Evolutionary conservation across 2,888 invertebrate genomes (phyloP), one percentile per base, ranked within the genome.

Genomic region (Aporophyla nigra): DNA sequence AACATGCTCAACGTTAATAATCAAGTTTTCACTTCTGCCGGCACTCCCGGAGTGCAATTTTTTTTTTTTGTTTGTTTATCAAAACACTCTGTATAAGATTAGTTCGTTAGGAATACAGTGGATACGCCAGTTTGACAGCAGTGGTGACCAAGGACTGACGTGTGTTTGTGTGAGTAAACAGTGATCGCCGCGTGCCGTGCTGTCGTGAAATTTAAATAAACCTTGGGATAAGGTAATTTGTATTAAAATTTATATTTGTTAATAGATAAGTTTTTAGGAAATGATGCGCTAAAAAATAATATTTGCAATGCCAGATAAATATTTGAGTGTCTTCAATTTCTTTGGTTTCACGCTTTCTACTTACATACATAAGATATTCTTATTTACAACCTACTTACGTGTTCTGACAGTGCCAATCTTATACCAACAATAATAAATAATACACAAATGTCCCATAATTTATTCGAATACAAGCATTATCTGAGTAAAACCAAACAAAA

Each of bases 141-240:
- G 69, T 66, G 70, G 82, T 87, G 82, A 67, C 78, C 76, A 80
- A 61, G 76, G 56, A 49, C 70, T 67, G 74, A 85, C 89, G 88
- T 76, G 71, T 80, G 70, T 40, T 10, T 27, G 19, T 40, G 27
- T 54, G 67, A 78, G 69, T 74, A 83, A 74, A 83, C 71, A 75
- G 83, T 80, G 83, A 77, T 43, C 61, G 40, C 53, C 33, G 73
- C 73, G 83, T 76, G 80, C 49, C 49, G 83, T 70, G 75, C 43
- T 76, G 59, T 82, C 62, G 82, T 66, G 43, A 76, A 75, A 73
- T 84, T 84, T 62, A 74, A 82, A 82, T 84, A 82, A 74, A 66
- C 68, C 76, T 81, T 78, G 80, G 68, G 51, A 16, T 70, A 77
- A 84, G 87, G 84, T 82, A 81, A 84, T 73, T 82, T 70, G 53